Conservation (phyloP, 2,888 invertebrate genomes). For the Thumatha senex region DNA sequence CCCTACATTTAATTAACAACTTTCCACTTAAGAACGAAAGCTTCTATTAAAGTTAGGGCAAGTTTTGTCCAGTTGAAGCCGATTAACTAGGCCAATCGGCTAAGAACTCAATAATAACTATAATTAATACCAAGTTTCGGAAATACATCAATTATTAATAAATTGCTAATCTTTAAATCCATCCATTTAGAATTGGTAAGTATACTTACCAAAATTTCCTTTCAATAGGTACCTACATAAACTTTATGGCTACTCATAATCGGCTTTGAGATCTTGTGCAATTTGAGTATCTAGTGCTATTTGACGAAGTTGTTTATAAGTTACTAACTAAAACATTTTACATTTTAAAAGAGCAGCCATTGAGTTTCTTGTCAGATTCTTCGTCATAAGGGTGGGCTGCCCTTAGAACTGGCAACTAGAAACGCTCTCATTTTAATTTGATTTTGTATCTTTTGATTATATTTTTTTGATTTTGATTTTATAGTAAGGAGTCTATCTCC, state of each 20-base stretch:
- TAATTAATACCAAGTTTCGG: slow-evolving; percentile 39
- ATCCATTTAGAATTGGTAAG: slow-evolving; percentile 40
- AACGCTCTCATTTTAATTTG: no score
- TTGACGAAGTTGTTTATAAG: slow-evolving; percentile 5
- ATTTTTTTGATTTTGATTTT: no score
- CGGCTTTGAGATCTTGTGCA: slow-evolving; percentile 33
- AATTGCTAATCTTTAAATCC: slow-evolving; percentile 50
- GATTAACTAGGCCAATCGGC: slow-evolving; percentile 60
- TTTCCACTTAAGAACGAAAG: no score
- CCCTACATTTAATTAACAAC: no score
- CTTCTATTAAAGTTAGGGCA: neutral
- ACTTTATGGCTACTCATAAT: slow-evolving; percentile 26
- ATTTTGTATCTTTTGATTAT: no score
- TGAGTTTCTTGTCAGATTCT: no score
- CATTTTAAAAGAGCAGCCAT: no score
- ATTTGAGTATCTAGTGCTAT: slow-evolving; percentile 16
- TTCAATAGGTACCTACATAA: slow-evolving; percentile 8
- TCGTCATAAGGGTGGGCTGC: no score
- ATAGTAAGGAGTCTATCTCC: no score
- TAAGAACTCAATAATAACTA: slow-evolving; percentile 59
- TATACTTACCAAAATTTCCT: slow-evolving; percentile 23
- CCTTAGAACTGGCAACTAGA: no score
- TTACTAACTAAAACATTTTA: neutral
- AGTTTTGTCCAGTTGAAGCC: slow-evolving; percentile 56
- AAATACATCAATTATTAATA: slow-evolving; percentile 54